Base-by-base conservation (phyloP, 2,797 vertebrate genomes). In the Chelidonichthys spinosus region DNA sequence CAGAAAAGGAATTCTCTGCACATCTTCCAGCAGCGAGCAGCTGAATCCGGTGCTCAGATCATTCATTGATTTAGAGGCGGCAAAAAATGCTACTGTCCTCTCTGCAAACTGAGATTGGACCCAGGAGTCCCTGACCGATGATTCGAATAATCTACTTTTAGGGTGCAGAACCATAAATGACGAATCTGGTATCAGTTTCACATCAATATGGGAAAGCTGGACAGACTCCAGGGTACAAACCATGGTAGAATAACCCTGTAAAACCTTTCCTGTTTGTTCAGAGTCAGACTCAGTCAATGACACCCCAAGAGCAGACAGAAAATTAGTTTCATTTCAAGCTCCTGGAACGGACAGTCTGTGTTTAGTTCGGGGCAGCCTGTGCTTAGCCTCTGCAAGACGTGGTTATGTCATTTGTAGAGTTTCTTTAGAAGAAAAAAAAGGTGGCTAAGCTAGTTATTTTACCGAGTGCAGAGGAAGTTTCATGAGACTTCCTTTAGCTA, bases 371-470 rank as follows among this genome's bases (percentile, higher is more conserved):
- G 59, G 63, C 46, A 74, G 70, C 76, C 74, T 42, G 40, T 70
- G 69, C 69, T 82, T 65, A 74, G 4, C 13, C 58, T 70, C 64
- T 56, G 39, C 39, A 77, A 68, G 74, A 79, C 61, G 37, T 63
- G n/a, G 54, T 76, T 83, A 72, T 77, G 73, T 85, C 14, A 65
- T 88, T 85, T 86, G 82, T 80, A 58, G 35, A 58, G 62, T 53
- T 59, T 63, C 66, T 79, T 64, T 36, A 76, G 53, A 77, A 70
- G 46, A 60, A 62, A 15, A 79, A 64, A 69, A 62, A 53, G 67
- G 50, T 60, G 62, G 67, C 68, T n/a, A 25, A 74, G 42, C 66
- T 68, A 42, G 61, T 71, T 78, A 69, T 88, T 87, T 78, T 58
- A 77, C 70, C 49, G 18, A 64, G 59, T 72, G 56, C 1, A 0